These are phyloP conservation scores for Erpornis zantholeuca DNA, from an alignment of 2,113 vertebrate genomes.

Conservation along the genomic window DNA sequence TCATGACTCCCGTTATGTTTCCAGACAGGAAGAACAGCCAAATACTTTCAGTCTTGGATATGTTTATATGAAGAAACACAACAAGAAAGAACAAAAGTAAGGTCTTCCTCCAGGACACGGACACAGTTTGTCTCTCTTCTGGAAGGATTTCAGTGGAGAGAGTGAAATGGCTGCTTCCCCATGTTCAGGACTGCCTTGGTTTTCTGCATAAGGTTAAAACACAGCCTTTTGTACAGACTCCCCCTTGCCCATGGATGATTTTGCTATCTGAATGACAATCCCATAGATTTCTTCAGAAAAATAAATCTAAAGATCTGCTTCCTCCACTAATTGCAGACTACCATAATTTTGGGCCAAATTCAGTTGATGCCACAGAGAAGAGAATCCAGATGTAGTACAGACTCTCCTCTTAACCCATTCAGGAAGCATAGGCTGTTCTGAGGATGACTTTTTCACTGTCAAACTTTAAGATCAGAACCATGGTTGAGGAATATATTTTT, in stretches of 20 bases:
- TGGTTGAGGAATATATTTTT: neutral
- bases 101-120: constrained; percentile 25
- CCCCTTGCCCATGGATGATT: neutral
- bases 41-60: constrained; percentile 45
- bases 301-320: constrained; percentile 18
- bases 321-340: neutral
- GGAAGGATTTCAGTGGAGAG: neutral
- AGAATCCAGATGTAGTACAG: neutral
- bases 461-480: neutral
- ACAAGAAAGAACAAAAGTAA: constrained; percentile 59
- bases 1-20: constrained; percentile 34
- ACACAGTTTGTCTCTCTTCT: neutral
- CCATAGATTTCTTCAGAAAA: neutral
- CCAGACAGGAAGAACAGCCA: constrained; percentile 48
- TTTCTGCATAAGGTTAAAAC: neutral
- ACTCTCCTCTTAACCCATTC: neutral
- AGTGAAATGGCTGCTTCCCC: neutral
- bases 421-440: neutral
- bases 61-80: constrained; percentile 18
- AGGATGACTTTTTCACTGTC: neutral
- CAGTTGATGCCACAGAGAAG: neutral
- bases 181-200: neutral
- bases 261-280: neutral
- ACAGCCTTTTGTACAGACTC: neutral
- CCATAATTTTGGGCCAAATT: neutral